Evolutionary conservation across 2,113 vertebrate genomes (phyloP).

Genomic region (Sebastes schlegelii): DNA sequence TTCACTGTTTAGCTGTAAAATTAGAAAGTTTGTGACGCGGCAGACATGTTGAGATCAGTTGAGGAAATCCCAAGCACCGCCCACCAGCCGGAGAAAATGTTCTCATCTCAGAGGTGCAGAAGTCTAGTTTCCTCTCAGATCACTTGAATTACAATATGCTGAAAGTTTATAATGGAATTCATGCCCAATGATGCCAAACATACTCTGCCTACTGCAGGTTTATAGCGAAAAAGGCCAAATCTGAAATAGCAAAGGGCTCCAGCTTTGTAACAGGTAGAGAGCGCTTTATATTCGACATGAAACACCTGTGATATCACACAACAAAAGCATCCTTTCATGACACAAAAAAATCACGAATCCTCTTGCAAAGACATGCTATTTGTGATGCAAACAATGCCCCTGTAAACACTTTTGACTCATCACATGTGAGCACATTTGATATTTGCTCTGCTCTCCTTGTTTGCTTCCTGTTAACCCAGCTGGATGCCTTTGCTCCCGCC

Average conservation of each 20-base stretch:
- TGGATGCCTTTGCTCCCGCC: conserved; percentile 40
- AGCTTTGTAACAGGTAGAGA: conserved; percentile 31
- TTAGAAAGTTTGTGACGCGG: too few relatives aligned
- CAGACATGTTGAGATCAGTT: too few relatives aligned
- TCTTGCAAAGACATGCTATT: conserved; percentile 46
- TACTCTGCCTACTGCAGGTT: too few relatives aligned
- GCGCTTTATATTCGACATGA: conserved; percentile 36
- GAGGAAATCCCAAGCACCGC: too few relatives aligned
- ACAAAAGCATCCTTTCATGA: conserved; percentile 46
- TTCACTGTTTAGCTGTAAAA: too few relatives aligned
- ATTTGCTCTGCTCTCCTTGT: conserved; percentile 59
- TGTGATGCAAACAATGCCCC: conserved; percentile 73
- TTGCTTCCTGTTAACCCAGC: conserved; percentile 49
- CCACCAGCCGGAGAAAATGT: too few relatives aligned
- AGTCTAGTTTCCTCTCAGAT: too few relatives aligned
- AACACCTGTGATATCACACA: conserved; percentile 32
- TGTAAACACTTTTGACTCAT: conserved; percentile 56
- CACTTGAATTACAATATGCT: too few relatives aligned
- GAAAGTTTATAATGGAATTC: too few relatives aligned
- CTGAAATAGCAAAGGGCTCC: conserved; percentile 30
- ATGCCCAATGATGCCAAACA: too few relatives aligned
- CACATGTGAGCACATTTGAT: conserved; percentile 65
- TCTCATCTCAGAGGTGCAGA: too few relatives aligned
- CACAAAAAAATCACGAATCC: conserved; percentile 48
- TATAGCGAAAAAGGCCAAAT: conserved; percentile 29